Percentiles rank a stretch among this genome's conserved stretches.
Evolutionary conservation across 2,888 invertebrate species (phyloP).

Genomic region (Eutolmus rufibarbis): DNA sequence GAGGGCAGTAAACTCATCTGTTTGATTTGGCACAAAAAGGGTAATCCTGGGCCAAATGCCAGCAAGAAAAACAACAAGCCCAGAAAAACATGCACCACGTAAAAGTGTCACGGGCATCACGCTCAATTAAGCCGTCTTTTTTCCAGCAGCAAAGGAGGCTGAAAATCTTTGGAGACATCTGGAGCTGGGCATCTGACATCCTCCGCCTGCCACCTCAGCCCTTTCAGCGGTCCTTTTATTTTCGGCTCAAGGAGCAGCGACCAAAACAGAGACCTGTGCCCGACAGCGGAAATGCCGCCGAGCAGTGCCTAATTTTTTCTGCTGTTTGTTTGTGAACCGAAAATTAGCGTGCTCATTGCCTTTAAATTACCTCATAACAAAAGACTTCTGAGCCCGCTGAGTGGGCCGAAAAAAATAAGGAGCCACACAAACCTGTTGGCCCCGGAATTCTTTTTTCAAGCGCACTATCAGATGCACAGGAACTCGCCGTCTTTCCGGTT

Average conservation of each 20-base stretch:
- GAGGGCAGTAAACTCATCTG: neutral
- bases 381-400: neutral
- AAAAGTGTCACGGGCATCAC: neutral
- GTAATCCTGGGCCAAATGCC: neutral
- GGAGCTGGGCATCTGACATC: neutral
- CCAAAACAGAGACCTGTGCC: neutral
- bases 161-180: neutral
- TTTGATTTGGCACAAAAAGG: neutral
- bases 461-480: neutral
- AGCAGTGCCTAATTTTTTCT: neutral
- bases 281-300: neutral
- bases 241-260: neutral
- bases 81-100: neutral
- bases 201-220: neutral
- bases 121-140: neutral
- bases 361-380: neutral
- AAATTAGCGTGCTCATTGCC: constrained; percentile 18
- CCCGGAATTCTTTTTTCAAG: neutral
- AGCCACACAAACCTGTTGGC: neutral
- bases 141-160: neutral
- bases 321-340: neutral
- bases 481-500: neutral
- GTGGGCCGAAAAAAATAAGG: neutral
- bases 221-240: neutral
- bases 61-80: neutral